Evolutionary conservation across 2,888 invertebrate genomes (phyloP), one percentile per base, ranked within the genome.

Genomic region (Idaea straminata): DNA sequence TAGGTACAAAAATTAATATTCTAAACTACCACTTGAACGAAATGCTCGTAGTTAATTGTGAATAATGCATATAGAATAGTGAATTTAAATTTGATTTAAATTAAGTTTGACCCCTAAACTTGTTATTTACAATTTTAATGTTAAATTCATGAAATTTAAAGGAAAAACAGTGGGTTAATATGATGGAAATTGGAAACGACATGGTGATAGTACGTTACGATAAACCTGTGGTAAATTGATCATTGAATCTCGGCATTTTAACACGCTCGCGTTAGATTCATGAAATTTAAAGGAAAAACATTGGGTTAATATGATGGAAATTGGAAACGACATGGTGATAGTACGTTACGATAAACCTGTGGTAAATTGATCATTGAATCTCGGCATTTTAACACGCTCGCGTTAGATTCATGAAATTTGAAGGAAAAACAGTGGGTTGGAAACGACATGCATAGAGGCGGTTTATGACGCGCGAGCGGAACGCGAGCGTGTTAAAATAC

Each of bases 231-330:
- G n/a, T n/a, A n/a, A n/a, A n/a, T n/a, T n/a, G n/a, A n/a, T n/a
- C n/a, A n/a, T n/a, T n/a, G n/a, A n/a, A n/a, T n/a, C n/a, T n/a
- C n/a, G n/a, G n/a, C n/a, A n/a, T n/a, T n/a, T n/a, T n/a, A n/a
- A n/a, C n/a, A n/a, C n/a, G n/a, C n/a, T n/a, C n/a, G n/a, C n/a
- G 38, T 25, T 15, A 60, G 61, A 60, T 60, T 64, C 57, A 35
- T 35, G 61, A 38, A 38, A 63, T 47, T 57, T 15, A 64, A 64
- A 15, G 64, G 59, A 64, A 64, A 61, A 59, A 36, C 35, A 35
- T 6, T 35, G 57, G 16, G n/a, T 35, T 36, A 35, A 47, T 63
- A 57, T 58, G 59, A n/a, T n/a, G n/a, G n/a, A n/a, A n/a, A n/a
- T 59, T 59, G 25, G 13, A 59, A 59, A 63, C n/a, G n/a, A n/a